These are phyloP conservation scores for Rhamphomyia laevipes DNA, from an alignment of 2,888 invertebrate species.

Conservation along the genomic window DNA sequence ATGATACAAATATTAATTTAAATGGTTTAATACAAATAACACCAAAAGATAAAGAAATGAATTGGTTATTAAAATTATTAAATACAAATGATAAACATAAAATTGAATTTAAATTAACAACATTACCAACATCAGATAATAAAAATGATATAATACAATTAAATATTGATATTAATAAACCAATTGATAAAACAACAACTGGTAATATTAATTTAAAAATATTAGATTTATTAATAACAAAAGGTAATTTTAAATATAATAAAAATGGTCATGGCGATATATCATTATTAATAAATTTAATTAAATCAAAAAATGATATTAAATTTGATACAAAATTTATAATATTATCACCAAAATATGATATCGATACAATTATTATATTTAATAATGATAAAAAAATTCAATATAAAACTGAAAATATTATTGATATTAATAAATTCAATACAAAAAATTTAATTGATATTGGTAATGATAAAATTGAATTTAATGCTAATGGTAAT, in stretches of 20 bases:
- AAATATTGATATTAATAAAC: slow-evolving; percentile 10
- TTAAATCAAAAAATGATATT: slow-evolving; percentile 45
- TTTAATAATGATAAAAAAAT: slow-evolving; percentile 58
- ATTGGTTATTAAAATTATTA: slow-evolving; percentile 24
- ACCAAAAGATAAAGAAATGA: slow-evolving; percentile 25
- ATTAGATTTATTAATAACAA: slow-evolving; percentile 48
- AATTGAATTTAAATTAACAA: slow-evolving; percentile 28
- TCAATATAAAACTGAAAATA: slow-evolving; percentile 50
- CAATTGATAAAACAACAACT: slow-evolving; percentile 36
- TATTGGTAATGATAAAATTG: slow-evolving; percentile 38
- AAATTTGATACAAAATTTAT: slow-evolving; percentile 51
- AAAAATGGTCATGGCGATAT: slow-evolving; percentile 54
- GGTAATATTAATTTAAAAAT: slow-evolving; percentile 44
- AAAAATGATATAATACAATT: slow-evolving; percentile 11
- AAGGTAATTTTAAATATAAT: slow-evolving; percentile 49
- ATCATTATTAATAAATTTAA: slow-evolving; percentile 24
- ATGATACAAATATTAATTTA: slow-evolving; percentile 29
- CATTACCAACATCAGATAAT: slow-evolving; percentile 18
- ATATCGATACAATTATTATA: slow-evolving; percentile 49
- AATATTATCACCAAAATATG: slow-evolving; percentile 47
- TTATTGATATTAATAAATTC: slow-evolving; percentile 40
- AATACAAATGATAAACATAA: slow-evolving; percentile 35
- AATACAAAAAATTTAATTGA: slow-evolving; percentile 50
- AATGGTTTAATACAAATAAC: slow-evolving; percentile 25
- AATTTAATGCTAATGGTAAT: slow-evolving; percentile 24